phyloP scores from a whole-genome alignment of 2,113 vertebrate species.

The Phasianus colchicus region DNA sequence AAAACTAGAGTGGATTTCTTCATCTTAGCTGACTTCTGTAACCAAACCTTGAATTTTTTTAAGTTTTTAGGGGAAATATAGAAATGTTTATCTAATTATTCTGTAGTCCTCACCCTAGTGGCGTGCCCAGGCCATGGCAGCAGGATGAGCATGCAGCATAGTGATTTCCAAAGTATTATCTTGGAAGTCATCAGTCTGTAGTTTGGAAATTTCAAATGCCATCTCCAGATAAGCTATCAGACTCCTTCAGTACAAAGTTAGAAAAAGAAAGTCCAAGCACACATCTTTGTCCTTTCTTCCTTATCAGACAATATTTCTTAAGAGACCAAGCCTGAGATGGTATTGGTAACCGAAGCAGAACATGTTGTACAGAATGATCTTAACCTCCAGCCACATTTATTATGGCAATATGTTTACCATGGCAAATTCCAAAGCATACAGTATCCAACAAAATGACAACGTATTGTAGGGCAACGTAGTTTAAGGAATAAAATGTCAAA shows the following conservation, averaged over 20 bases:
- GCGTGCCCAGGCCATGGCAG: neutral
- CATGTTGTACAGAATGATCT: neutral
- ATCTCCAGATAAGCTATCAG: neutral
- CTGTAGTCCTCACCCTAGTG: neutral
- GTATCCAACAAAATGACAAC: conserved; percentile 3
- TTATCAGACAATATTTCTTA: neutral
- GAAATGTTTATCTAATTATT: neutral
- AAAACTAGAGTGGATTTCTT: neutral
- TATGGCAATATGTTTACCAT: neutral
- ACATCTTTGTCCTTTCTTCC: neutral
- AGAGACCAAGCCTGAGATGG: neutral
- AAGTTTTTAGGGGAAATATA: neutral
- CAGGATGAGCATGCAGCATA: neutral
- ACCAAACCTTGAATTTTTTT: neutral
- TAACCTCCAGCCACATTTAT: neutral
- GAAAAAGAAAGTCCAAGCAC: neutral
- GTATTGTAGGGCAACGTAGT: neutral
- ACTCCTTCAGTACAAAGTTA: neutral
- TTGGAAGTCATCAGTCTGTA: neutral
- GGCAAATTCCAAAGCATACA: conserved; percentile 24
- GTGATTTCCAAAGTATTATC: neutral
- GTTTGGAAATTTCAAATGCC: neutral
- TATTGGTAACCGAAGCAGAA: neutral
- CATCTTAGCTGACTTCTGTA: neutral
- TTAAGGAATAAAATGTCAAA: conserved; percentile 6